These are phyloP conservation scores for Aulostomus chinensis DNA, from an alignment of 2,797 vertebrate species.

Conservation along the genomic window DNA sequence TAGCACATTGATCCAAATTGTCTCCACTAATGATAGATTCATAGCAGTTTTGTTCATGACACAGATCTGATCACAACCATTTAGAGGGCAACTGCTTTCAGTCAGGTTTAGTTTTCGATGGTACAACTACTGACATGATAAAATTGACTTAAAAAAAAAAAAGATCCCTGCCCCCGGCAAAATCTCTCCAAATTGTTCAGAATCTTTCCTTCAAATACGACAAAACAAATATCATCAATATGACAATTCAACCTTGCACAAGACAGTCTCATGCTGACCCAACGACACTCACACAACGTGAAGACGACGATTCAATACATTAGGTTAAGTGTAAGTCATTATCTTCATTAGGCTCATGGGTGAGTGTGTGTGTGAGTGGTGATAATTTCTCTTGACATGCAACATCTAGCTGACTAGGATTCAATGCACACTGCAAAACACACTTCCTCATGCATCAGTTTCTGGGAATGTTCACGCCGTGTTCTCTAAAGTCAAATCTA, in stretches of 20 bases:
- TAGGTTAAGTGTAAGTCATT: too few relatives aligned
- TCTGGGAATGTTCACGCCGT: conserved; percentile 28
- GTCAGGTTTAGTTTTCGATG: conserved; percentile 27
- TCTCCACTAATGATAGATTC: conserved; percentile 29
- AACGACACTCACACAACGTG: conserved; percentile 71
- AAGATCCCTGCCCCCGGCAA: not conserved
- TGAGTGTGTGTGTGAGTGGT: not conserved
- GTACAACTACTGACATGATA: conserved; percentile 20
- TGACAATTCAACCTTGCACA: conserved; percentile 59
- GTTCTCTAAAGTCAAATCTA: conserved; percentile 16
- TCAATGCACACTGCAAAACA: conserved; percentile 31
- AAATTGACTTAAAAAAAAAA: conserved; percentile 32
- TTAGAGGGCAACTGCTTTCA: conserved; percentile 6
- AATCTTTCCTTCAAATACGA: conserved; percentile 23
- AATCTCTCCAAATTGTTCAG: conserved; percentile 11
- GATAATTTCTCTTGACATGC: conserved; percentile 53
- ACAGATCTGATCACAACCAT: conserved; percentile 7
- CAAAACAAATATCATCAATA: conserved; percentile 41
- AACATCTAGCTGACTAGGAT: conserved; percentile 32
- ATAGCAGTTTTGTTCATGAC: conserved; percentile 21
- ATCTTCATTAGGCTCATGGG: too few relatives aligned
- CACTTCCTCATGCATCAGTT: conserved; percentile 51
- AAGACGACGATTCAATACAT: conserved; percentile 72
- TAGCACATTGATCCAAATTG: conserved; percentile 10
- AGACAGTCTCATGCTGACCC: conserved; percentile 78